phyloP scores from a whole-genome alignment of 2,888 invertebrate genomes.

The Fissipunctia ypsillon region DNA sequence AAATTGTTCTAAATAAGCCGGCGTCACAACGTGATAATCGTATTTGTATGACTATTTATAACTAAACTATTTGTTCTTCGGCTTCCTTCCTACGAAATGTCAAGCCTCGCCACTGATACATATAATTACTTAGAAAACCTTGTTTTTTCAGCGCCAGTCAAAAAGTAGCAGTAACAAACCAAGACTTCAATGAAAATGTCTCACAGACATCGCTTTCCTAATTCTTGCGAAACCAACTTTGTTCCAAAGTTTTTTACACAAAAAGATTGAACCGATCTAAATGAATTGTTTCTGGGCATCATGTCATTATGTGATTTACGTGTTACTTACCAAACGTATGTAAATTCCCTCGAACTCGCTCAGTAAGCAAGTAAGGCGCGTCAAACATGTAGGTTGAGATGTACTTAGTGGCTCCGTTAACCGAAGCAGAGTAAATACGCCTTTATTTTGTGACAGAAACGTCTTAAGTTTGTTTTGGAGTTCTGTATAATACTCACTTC shows the following conservation, averaged over 20 bases:
- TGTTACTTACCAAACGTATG: constrained; percentile 53
- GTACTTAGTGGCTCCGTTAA: constrained; percentile 59
- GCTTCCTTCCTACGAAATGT: too few relatives aligned
- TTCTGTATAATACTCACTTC: constrained; percentile 28
- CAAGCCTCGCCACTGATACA: too few relatives aligned
- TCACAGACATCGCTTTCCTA: neutral
- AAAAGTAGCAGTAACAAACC: neutral
- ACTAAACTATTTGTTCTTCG: too few relatives aligned
- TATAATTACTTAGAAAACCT: neutral
- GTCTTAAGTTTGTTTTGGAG: constrained; percentile 25
- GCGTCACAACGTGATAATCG: too few relatives aligned
- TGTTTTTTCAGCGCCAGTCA: neutral
- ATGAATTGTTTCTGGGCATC: constrained; percentile 33
- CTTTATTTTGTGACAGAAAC: constrained; percentile 37
- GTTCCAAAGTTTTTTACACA: constrained; percentile 9
- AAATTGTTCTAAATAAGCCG: too few relatives aligned
- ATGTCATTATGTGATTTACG: constrained; percentile 34
- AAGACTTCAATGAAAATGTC: neutral
- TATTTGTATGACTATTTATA: too few relatives aligned
- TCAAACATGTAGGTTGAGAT: constrained; percentile 62
- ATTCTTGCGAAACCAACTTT: neutral
- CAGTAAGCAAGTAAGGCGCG: constrained; percentile 56
- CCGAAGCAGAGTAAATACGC: constrained; percentile 43
- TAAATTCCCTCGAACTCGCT: constrained; percentile 48
- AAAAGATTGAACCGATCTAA: constrained; percentile 15